Percentiles rank a stretch among this genome's conserved stretches.
phyloP scores from a whole-genome alignment of 2,113 vertebrate genomes.

The Oncorhynchus keta region DNA sequence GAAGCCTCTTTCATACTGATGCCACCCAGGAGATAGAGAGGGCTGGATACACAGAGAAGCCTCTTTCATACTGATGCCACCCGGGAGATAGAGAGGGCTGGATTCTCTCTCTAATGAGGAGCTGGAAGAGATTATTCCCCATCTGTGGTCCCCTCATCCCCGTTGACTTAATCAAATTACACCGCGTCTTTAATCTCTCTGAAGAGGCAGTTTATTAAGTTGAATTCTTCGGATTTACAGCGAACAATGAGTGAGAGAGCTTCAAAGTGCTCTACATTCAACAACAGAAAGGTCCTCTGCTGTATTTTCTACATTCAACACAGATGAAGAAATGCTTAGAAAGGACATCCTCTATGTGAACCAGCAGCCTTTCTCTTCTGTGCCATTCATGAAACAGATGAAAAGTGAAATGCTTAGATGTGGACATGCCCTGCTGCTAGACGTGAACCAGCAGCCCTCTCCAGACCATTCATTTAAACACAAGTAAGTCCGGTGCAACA shows the following conservation, averaged over 20 bases:
- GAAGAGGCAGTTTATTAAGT: constrained; percentile 72
- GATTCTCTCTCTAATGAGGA: constrained; percentile 74
- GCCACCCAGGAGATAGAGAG: constrained; percentile 63
- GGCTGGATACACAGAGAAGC: constrained; percentile 50
- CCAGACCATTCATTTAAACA: constrained; percentile 1
- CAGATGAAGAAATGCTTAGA: no score
- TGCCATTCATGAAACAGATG: not conserved
- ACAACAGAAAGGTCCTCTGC: constrained; percentile 30
- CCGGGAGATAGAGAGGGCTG: constrained; percentile 61
- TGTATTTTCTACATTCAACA: no score
- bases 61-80: constrained; percentile 45
- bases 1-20: constrained; percentile 29
- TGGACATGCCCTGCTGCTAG: not conserved
- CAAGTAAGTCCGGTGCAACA: no score
- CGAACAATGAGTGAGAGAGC: constrained; percentile 59
- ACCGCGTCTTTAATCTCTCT: constrained; percentile 73
- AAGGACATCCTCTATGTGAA: no score
- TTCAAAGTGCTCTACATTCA: constrained; percentile 48
- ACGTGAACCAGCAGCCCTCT: not conserved
- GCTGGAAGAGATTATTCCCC: constrained; percentile 74
- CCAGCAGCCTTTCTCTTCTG: no score
- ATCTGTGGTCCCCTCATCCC: constrained; percentile 66
- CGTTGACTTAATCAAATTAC: constrained; percentile 73
- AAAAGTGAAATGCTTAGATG: not conserved
- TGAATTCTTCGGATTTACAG: constrained; percentile 63